Evolutionary conservation across 2,888 invertebrate species (phyloP), one percentile per base, ranked within the genome.

Genomic region (Automeris io): DNA sequence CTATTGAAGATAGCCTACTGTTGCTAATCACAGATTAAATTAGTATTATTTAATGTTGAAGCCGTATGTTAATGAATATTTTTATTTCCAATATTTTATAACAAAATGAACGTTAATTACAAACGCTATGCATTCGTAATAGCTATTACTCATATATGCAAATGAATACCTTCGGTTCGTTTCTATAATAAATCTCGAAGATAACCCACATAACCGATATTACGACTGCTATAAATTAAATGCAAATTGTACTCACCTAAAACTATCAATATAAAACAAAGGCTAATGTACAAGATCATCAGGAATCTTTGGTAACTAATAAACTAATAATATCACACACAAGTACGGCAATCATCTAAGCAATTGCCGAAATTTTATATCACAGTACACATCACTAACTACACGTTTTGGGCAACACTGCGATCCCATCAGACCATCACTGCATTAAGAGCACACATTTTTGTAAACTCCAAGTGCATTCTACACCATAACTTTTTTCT

Each of bases 281-380:
- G 77, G 77, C 78, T 83, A 80, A 86, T 86, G 75, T 85, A 86
- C 72, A 86, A 86, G 86, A 86, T 85, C 86, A 86, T 86, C 70
- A 83, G 85, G 86, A 86, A 75, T 86, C 85, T 85, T 86, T 86
- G 85, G 86, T 78, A 82, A 83, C 80, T 83, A 85, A 83, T 83
- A 85, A 83, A 80, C 81, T 83, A 85, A 76, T 69, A 66, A 64
- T 83, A 85, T 86, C 86, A 86, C 86, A 80, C 72, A 58, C 61
- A 64, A 60, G 59, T 61, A 63, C 67, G 79, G 68, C 83, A 80
- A 83, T 85, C 85, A 86, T 86, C 79, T 82, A 82, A 73, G 65
- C 66, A 75, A 80, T 67, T 71, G 82, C 72, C 79, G 74, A 73
- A 70, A 66, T 78, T 74, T 78, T 72, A 74, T 83, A 83, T 85